These are phyloP conservation scores for Tachina fera DNA, from an alignment of 2,888 invertebrate genomes.

Conservation along the genomic window DNA sequence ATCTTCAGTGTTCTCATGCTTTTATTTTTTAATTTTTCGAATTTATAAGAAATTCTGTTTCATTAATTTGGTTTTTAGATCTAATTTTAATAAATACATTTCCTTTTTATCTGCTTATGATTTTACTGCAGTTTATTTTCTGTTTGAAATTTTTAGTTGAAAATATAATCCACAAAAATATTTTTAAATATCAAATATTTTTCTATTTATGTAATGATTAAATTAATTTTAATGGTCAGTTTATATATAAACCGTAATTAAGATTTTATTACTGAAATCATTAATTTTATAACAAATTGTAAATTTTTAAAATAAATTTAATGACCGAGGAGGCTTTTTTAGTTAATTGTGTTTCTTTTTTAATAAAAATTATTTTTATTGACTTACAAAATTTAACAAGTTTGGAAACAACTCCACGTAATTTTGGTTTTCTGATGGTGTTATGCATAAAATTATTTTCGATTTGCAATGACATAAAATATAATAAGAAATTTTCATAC, in stretches of 20 bases:
- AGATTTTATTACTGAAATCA: slow-evolving; percentile 27
- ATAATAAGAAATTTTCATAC: not conserved
- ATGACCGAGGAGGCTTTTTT: not conserved
- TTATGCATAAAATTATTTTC: not conserved
- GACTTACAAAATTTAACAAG: not conserved
- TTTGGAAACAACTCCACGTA: not conserved
- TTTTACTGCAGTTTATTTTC: not conserved
- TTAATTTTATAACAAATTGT: slow-evolving; percentile 23
- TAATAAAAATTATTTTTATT: not conserved
- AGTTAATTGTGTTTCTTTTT: not conserved
- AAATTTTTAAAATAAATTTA: slow-evolving; percentile 41
- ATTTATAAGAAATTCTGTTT: not conserved
- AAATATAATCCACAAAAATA: not conserved
- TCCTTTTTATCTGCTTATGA: not conserved
- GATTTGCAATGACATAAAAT: not conserved
- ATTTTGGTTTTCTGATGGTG: not conserved
- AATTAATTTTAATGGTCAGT: slow-evolving; percentile 20
- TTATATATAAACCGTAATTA: slow-evolving; percentile 27
- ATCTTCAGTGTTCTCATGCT: too few species aligned
- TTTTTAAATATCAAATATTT: not conserved
- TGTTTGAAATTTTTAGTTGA: not conserved
- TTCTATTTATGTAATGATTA: slow-evolving; percentile 27
- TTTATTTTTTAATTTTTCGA: not conserved
- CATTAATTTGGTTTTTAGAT: not conserved
- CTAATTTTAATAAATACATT: not conserved